Evolutionary conservation across 2,888 invertebrate genomes (phyloP).

Genomic region (Tachina fera): DNA sequence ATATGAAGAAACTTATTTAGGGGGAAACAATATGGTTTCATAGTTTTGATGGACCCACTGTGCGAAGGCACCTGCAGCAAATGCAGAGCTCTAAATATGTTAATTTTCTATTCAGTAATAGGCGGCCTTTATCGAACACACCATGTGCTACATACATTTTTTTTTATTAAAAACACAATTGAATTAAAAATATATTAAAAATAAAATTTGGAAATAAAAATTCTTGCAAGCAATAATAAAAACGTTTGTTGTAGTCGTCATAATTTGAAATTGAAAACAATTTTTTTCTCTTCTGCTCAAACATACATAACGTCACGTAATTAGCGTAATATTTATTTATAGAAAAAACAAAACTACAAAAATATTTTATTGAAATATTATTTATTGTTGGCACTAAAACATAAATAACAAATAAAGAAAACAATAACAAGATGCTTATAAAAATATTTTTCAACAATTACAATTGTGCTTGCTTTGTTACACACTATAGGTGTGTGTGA

Average conservation of each 20-base stretch:
- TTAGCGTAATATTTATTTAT: constrained; percentile 62
- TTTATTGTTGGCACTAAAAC: constrained; percentile 39
- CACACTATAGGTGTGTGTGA: too few relatives aligned
- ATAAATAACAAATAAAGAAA: constrained; percentile 27
- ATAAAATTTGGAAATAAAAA: constrained; percentile 17
- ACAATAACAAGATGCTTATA: background rate
- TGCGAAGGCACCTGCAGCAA: too few relatives aligned
- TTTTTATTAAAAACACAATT: background rate
- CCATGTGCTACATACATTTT: background rate
- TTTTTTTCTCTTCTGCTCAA: constrained; percentile 12
- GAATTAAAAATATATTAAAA: background rate
- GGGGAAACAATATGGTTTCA: too few relatives aligned
- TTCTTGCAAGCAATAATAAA: constrained; percentile 7
- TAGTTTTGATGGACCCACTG: too few relatives aligned
- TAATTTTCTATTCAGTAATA: too few relatives aligned
- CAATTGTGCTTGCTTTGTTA: constrained; percentile 12
- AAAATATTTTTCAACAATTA: constrained; percentile 6
- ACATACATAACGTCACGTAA: constrained; percentile 52
- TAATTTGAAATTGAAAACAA: constrained; percentile 21
- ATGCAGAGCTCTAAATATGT: too few relatives aligned
- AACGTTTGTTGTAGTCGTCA: constrained; percentile 2
- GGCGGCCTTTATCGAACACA: background rate
- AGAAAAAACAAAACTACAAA: constrained; percentile 37
- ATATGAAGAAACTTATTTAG: too few relatives aligned
- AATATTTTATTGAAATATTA: constrained; percentile 31